A percentile compares a stretch with the other conserved stretches of the same genome.
Evolutionary conservation across 2,797 vertebrate genomes (phyloP).

Genomic region (Phataginus tetradactyla): DNA sequence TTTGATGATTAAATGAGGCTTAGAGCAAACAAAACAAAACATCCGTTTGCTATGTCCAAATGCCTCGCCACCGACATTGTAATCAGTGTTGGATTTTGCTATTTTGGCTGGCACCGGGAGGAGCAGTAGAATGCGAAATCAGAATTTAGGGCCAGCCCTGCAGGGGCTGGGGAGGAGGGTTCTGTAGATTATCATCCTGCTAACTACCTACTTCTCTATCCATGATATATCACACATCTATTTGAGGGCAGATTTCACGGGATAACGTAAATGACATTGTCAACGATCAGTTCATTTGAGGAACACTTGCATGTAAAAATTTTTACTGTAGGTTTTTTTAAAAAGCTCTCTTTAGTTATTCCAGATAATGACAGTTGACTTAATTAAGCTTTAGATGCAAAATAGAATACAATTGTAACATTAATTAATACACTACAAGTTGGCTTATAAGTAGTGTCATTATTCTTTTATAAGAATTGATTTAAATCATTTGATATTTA

Average conservation of each 20-base stretch:
- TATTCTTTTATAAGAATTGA: neutral
- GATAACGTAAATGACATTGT: neutral
- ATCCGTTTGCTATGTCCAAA: neutral
- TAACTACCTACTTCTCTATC: neutral
- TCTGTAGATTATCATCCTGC: neutral
- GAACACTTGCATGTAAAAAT: neutral
- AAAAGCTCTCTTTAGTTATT: neutral
- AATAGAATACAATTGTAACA: neutral
- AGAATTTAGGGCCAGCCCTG: neutral
- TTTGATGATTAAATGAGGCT: neutral
- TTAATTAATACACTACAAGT: neutral
- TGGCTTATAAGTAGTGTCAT: neutral
- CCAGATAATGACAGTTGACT: neutral
- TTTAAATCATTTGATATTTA: neutral
- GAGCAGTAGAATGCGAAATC: neutral
- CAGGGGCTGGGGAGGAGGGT: neutral
- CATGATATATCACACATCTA: neutral
- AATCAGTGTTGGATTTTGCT: neutral
- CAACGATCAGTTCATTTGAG: neutral
- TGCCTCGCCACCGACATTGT: neutral
- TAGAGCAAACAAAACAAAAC: neutral
- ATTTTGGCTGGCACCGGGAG: neutral
- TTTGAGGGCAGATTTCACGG: neutral
- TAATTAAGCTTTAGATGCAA: neutral
- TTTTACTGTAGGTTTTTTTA: neutral